These are phyloP conservation scores for Anser cygnoides DNA, from an alignment of 2,113 vertebrate species.

Conservation along the genomic window DNA sequence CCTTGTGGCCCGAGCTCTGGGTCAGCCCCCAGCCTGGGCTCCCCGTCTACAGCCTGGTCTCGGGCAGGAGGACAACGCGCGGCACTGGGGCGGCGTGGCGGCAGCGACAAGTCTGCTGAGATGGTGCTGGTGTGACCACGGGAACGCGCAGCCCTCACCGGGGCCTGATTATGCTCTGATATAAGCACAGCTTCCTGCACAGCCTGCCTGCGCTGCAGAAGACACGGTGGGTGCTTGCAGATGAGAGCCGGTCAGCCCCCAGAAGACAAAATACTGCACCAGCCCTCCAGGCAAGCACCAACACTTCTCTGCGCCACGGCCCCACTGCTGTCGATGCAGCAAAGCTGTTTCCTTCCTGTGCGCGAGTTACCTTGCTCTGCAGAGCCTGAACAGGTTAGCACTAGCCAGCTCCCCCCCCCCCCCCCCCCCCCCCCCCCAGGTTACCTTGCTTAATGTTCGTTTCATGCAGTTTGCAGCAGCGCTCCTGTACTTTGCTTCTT, in stretches of 20 bases:
- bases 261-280: background rate
- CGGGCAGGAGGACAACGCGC: background rate
- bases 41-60: background rate
- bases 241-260: background rate
- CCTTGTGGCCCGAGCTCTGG: background rate
- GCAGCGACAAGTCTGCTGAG: background rate
- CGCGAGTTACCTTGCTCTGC: background rate
- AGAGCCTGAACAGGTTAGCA: background rate
- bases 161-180: background rate
- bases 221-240: fast-evolving
- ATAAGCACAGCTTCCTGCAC: background rate
- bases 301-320: background rate
- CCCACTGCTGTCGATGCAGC: background rate
- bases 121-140: background rate
- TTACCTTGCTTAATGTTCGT: background rate
- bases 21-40: fast-evolving
- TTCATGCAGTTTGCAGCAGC: background rate
- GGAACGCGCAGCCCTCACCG: background rate
- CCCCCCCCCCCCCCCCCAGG: too few species aligned
- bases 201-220: background rate
- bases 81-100: background rate
- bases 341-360: background rate
- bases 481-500: background rate
- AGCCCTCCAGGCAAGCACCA: background rate
- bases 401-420: background rate